Evolutionary conservation across 2,797 vertebrate species (phyloP).

Genomic region (Myotis myotis): DNA sequence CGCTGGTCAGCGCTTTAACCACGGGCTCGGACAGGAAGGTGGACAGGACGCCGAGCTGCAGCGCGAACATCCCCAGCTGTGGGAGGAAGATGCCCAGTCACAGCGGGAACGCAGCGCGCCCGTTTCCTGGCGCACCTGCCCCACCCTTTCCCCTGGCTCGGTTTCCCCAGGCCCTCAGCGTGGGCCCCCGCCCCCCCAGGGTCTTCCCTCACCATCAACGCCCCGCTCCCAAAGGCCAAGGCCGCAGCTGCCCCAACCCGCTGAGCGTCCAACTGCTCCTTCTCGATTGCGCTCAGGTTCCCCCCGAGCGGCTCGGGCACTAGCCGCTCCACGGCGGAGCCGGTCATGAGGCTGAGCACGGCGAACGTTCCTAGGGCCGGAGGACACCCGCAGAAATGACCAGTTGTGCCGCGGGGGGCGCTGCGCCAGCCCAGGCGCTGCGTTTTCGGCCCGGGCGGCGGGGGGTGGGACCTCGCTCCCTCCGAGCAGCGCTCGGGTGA

Average conservation of each 20-base stretch:
- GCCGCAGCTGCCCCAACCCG: constrained; percentile 91
- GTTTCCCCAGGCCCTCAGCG: not conserved
- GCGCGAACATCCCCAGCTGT: constrained; percentile 92
- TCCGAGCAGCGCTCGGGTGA: not conserved
- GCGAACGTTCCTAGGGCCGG: constrained; percentile 92
- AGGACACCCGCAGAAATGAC: not conserved
- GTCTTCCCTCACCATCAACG: constrained; percentile 88
- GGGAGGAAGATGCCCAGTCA: not conserved
- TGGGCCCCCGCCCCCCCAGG: not conserved
- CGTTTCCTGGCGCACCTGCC: not conserved
- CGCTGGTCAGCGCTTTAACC: constrained; percentile 94
- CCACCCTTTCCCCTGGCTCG: not conserved
- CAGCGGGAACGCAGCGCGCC: no score
- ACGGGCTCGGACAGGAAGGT: constrained; percentile 95
- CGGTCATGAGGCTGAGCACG: constrained; percentile 94
- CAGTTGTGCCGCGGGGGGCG: not conserved
- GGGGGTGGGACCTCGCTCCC: not conserved
- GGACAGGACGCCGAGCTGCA: constrained; percentile 94
- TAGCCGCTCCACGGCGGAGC: constrained; percentile 92
- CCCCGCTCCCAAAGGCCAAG: constrained; percentile 91
- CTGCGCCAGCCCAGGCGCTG: not conserved
- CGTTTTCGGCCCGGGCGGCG: not conserved
- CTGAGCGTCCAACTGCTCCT: constrained; percentile 87
- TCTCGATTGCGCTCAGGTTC: constrained; percentile 85
- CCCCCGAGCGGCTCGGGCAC: constrained; percentile 87